Percentiles rank a stretch among this genome's conserved stretches.
phyloP scores from a whole-genome alignment of 2,888 invertebrate genomes.

The Muschampia plurimacula region DNA sequence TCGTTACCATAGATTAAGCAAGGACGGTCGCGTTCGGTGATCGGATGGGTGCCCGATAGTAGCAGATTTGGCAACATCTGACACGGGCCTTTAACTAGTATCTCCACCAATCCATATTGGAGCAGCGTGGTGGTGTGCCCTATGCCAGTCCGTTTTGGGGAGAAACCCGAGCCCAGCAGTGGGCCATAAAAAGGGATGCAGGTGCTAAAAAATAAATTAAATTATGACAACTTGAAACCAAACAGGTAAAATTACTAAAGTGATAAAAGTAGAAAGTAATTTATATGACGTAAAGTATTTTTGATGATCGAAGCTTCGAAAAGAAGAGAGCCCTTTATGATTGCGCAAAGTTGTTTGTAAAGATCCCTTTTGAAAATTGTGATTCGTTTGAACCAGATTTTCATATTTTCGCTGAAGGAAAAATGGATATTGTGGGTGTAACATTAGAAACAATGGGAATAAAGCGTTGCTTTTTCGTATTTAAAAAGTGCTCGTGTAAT shows the following conservation, averaged over 20 bases:
- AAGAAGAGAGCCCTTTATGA: slow-evolving; percentile 17
- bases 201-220: not conserved
- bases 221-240: not conserved
- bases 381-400: slow-evolving; percentile 39
- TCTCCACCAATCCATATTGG: too few relatives aligned
- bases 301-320: not conserved
- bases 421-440: slow-evolving; percentile 36
- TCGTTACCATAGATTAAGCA: too few relatives aligned
- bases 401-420: slow-evolving; percentile 35
- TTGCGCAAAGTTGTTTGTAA: slow-evolving; percentile 24
- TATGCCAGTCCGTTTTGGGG: too few relatives aligned
- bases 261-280: not conserved
- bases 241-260: not conserved
- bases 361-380: slow-evolving; percentile 29
- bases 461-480: slow-evolving; percentile 33
- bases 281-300: not conserved
- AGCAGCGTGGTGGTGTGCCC: too few relatives aligned
- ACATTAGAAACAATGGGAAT: slow-evolving; percentile 36
- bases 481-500: slow-evolving; percentile 35
- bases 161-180: too few relatives aligned
- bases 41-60: too few relatives aligned
- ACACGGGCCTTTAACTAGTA: too few relatives aligned
- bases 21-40: too few relatives aligned
- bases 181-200: too few relatives aligned
- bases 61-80: too few relatives aligned